Base-by-base conservation (phyloP, 2,113 vertebrate species). In the Sinocyclocheilus rhinocerous region DNA sequence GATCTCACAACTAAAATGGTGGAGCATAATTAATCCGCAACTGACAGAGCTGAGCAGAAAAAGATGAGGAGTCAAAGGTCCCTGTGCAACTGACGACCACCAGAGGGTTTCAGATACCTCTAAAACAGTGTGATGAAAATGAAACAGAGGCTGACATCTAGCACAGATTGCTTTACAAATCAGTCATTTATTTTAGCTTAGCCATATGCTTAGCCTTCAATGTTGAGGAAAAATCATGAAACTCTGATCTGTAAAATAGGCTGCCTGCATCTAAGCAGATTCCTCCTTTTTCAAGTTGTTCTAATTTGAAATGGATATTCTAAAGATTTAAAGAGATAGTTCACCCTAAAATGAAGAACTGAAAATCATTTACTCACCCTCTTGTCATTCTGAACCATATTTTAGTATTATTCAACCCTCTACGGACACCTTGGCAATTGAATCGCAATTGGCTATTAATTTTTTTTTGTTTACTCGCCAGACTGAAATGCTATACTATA, bases 1-100 rank as follows among this genome's bases (percentile, higher is more conserved):
- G 65, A 72, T 73, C 77, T 79, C 45, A 61, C 79, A 45, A 45
- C n/a, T 80, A 81, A 84, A 88, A 80, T 79, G n/a, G 57, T n/a
- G 65, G 48, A 73, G 67, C 57, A 87, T 24, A 81, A 79, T 85
- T 78, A 84, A 76, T 55, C 77, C 18, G n/a, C 85, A 26, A 61
- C 76, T 50, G 73, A 83, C 33, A 85, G 42, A 69, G 33, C 48
- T 2, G 67, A 83, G 65, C 29, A 13, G 29, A 72, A 76, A 67
- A 81, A 63, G 36, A 36, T 80, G 61, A 26, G n/a, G 61, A 50
- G 80, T 82, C 63, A 69, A 82, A 81, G 79, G 59, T n/a, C 77
- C 33, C 57, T 39, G 33, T 10, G 39, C 33, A 81, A 81, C 22
- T 5, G 63, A 69, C 24, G 45, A 82, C 61, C 63, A 29, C 24